Base-by-base conservation (phyloP, 2,888 invertebrate species). In the Campoletis raptor region DNA sequence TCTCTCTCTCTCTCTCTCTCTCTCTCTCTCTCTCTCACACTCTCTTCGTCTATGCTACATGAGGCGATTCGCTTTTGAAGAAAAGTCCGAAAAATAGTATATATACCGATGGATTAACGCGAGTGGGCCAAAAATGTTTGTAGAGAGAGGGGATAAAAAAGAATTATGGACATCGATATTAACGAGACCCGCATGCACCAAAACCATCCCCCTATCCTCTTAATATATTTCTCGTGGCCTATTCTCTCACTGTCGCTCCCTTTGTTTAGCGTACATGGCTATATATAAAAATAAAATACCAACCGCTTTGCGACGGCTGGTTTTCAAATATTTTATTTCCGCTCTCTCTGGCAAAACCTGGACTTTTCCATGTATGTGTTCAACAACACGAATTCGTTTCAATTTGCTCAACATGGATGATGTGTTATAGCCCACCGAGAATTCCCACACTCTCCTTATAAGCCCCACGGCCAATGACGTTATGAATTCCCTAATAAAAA, bases 301-400 rank as follows among this genome's bases (percentile, higher is more conserved):
- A 37, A 66, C 74, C 80, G 57, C 73, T 74, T 72, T 70, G 86
- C 83, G 85, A 86, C 21, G 45, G 89, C 90, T 88, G 90, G 89
- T 91, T 93, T 93, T 93, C 91, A 92, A 93, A 93, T 93, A 93
- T 92, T 93, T 93, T 91, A 92, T 91, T 92, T 93, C 91, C 90
- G 90, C 92, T 92, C 90, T 90, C 89, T 88, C 92, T 92, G 91
- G 91, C 91, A 92, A 92, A 92, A 92, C 91, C 88, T 80, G 82
- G 57, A 42, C 74, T 15, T 52, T n/a, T 70, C 37, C 54, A 3
- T 73, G 37, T 73, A 21, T 37, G 54, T 88, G 18, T 69, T 85
- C 86, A 87, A 78, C 73, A 54, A 54, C 54, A n/a, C 36, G 72
- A 85, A 81, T 30, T 79, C 81, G 57, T 70, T 70, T 45, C 69